Percentiles rank a stretch among this genome's conserved stretches.
Evolutionary conservation across 1,140 invertebrate species (phyloP).

Genomic region (Agrilus planipennis): DNA sequence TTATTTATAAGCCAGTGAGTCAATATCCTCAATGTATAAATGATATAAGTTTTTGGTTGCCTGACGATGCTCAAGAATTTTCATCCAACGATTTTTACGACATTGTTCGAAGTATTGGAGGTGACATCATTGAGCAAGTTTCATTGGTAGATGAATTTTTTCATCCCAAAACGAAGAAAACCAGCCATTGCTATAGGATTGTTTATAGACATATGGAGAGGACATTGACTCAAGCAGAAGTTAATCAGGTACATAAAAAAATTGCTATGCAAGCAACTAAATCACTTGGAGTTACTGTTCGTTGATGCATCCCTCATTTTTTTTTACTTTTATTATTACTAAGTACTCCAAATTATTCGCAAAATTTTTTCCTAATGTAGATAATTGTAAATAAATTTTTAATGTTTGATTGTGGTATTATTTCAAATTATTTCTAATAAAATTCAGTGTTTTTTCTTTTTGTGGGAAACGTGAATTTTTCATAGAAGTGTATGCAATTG

Average conservation of each 20-base stretch:
- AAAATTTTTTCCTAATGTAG: too few species aligned
- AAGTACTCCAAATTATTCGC: not conserved
- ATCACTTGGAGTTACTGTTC: constrained; percentile 57
- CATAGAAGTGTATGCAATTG: too few species aligned
- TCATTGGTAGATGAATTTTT: constrained; percentile 75
- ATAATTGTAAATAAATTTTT: constrained; percentile 1
- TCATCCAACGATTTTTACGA: constrained; percentile 90
- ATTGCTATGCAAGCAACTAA: constrained; percentile 53
- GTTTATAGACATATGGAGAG: constrained; percentile 88
- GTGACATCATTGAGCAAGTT: constrained; percentile 89
- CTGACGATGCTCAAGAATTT: constrained; percentile 45
- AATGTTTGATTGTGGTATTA: not conserved
- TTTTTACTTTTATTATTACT: not conserved
- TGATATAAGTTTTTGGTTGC: constrained; percentile 97
- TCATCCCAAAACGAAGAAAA: constrained; percentile 72
- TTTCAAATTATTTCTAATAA: not conserved
- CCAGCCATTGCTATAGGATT: constrained; percentile 87
- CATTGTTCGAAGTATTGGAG: constrained; percentile 73
- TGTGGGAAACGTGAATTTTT: too few species aligned
- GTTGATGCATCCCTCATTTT: constrained; percentile 36
- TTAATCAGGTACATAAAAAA: constrained; percentile 69
- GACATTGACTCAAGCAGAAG: constrained; percentile 78
- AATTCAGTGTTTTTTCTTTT: too few species aligned
- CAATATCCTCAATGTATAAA: constrained; percentile 79
- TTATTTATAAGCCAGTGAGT: constrained; percentile 72